Conservation (phyloP, 2,113 vertebrate genomes). For the Rhinoderma darwinii region DNA sequence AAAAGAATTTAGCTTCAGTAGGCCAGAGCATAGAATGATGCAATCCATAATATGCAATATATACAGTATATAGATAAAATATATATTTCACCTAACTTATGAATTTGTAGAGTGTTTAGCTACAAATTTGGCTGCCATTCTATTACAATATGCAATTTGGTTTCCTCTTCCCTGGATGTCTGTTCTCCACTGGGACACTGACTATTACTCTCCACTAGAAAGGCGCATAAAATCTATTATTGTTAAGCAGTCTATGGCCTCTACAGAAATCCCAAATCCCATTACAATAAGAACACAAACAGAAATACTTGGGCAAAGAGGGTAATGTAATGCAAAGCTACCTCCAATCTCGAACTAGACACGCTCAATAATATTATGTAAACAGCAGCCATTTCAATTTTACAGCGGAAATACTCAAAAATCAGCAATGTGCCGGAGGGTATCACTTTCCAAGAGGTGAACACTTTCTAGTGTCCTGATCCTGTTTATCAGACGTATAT, state of each 20-base stretch:
- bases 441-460: neutral
- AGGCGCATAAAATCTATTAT: slow-evolving; percentile 26
- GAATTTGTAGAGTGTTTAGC: slow-evolving; percentile 3
- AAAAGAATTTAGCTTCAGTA: neutral
- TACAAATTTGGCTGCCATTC: slow-evolving; percentile 7
- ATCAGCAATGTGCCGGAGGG: neutral
- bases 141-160: slow-evolving; percentile 19
- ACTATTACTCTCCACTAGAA: slow-evolving; percentile 34
- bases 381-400: slow-evolving; percentile 15
- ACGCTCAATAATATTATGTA: slow-evolving; percentile 1
- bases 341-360: neutral
- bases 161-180: neutral
- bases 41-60: slow-evolving; percentile 1
- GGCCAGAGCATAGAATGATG: neutral
- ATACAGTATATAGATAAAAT: neutral
- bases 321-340: slow-evolving; percentile 27
- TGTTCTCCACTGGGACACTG: slow-evolving; percentile 18
- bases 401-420: neutral
- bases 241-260: slow-evolving; percentile 11
- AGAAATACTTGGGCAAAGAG: slow-evolving; percentile 17
- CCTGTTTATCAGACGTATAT: neutral
- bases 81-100: neutral
- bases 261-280: slow-evolving; percentile 24
- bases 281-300: slow-evolving; percentile 17
- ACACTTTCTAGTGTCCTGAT: neutral